Base-by-base conservation (phyloP, 2,113 vertebrate species). In the Brachypodius melanocephalos region DNA sequence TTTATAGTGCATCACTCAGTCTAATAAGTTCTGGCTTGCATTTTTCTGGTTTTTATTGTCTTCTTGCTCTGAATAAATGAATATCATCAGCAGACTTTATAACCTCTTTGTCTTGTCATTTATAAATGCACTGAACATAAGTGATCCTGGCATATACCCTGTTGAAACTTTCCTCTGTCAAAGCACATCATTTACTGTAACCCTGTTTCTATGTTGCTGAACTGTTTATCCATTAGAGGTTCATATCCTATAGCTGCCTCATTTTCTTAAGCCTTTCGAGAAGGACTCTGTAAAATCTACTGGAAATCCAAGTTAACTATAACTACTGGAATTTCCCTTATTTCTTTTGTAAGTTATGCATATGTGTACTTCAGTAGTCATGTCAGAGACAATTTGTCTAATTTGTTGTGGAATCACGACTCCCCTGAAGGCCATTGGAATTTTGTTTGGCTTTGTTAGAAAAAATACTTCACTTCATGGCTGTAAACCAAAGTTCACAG, bases 381-480 rank as follows among this genome's bases (percentile, higher is more conserved):
- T 66, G 25, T 51, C 76, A 36, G 42, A 93, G 62, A 38, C 68
- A 22, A 76, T 83, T 93, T 85, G 36, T 94, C 72, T 93, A 34
- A 73, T 82, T 36, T 93, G 84, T 94, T 95, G 89, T 91, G 93
- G 78, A 95, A 89, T 89, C 75, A 17, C 1, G 85, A 82, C 93
- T 92, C 77, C 74, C 68, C 73, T 88, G 78, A 95, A 93, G 74
- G 81, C 71, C 58, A 46, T 13, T 68, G 91, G 94, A 93, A 94
- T 94, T 94, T 94, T 95, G 74, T 91, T 96, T 96, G 94, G 46
- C 89, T 90, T 85, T 94, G 59, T 38, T 96, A 48, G 78, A 73
- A 91, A 85, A 77, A 88, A 18, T 89, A 88, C 76, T 91, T 96
- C 71, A 0, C 63, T 87, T 92, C 25, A 28, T 91, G 78, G 59